Conservation (phyloP, 1,140 invertebrate genomes). For the Drosophila tristis region DNA sequence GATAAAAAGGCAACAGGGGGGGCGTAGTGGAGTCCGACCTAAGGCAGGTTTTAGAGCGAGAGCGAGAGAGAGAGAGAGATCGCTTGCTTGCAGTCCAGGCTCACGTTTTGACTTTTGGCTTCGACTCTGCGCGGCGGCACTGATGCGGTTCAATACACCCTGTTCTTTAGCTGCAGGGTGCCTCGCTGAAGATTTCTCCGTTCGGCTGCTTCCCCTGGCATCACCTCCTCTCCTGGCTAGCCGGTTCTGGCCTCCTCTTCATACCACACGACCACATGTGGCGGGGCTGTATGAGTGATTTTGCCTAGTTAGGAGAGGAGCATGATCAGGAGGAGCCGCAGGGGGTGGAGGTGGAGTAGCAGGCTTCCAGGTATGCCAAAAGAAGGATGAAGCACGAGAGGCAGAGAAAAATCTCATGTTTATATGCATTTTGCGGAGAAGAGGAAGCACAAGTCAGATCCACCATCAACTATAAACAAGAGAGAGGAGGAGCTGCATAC, state of each 20-base stretch:
- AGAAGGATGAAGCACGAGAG: conserved; percentile 21
- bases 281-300: conserved; percentile 73
- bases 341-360: background rate
- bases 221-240: conserved; percentile 41
- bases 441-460: conserved; percentile 25
- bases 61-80: conserved; percentile 1
- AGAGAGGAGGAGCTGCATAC: no score
- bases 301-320: conserved; percentile 69
- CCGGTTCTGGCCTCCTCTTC: conserved; percentile 52
- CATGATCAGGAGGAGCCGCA: conserved; percentile 18
- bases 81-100: conserved; percentile 58
- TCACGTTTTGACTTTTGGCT: conserved; percentile 83
- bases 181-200: conserved; percentile 45
- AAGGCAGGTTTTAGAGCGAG: conserved; percentile 19
- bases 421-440: conserved; percentile 70
- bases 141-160: conserved; percentile 69
- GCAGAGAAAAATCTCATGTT: conserved; percentile 71
- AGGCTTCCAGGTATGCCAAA: conserved; percentile 52
- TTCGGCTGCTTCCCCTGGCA: conserved; percentile 2
- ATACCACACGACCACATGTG: conserved; percentile 64
- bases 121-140: conserved; percentile 31
- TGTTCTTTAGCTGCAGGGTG: conserved; percentile 76
- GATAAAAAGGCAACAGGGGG: conserved; percentile 55
- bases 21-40: conserved; percentile 39
- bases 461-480: conserved; percentile 8